These are phyloP conservation scores for Megaptera novaeangliae DNA, from an alignment of 2,113 vertebrate genomes.

Conservation along the genomic window DNA sequence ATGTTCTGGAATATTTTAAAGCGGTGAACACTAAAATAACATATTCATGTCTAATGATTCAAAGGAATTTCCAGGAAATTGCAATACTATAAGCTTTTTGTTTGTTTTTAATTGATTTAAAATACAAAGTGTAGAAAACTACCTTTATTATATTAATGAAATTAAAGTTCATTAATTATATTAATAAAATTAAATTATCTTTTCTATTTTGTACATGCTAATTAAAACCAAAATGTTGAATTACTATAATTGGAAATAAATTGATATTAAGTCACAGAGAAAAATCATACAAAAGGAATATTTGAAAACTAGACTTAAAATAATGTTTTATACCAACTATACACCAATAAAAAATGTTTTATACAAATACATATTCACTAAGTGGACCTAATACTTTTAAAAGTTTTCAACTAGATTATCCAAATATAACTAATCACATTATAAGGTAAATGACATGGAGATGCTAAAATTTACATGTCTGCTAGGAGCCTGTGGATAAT, in stretches of 20 bases:
- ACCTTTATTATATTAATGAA: slow-evolving; percentile 32
- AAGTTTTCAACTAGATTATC: not conserved
- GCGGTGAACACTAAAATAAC: not conserved
- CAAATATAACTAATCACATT: not conserved
- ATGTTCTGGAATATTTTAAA: not conserved
- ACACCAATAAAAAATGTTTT: not conserved
- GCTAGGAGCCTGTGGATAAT: not conserved
- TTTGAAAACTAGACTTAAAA: not conserved
- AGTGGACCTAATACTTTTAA: not conserved
- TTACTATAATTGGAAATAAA: slow-evolving; percentile 33
- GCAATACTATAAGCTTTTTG: not conserved
- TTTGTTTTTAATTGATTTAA: not conserved
- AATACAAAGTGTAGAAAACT: not conserved
- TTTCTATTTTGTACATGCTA: not conserved
- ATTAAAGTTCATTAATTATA: not conserved
- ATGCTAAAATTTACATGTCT: not conserved
- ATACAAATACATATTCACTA: not conserved
- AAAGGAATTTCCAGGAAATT: not conserved
- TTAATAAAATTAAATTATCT: not conserved
- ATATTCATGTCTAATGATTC: not conserved
- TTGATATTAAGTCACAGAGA: not conserved
- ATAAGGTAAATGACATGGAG: not conserved
- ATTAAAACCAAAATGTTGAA: not conserved
- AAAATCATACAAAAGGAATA: not conserved
- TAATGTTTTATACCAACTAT: not conserved